Percentiles rank a stretch among this genome's conserved stretches.
Conservation (phyloP, 2,113 vertebrate genomes). For the Cyprinodon tularosa region DNA sequence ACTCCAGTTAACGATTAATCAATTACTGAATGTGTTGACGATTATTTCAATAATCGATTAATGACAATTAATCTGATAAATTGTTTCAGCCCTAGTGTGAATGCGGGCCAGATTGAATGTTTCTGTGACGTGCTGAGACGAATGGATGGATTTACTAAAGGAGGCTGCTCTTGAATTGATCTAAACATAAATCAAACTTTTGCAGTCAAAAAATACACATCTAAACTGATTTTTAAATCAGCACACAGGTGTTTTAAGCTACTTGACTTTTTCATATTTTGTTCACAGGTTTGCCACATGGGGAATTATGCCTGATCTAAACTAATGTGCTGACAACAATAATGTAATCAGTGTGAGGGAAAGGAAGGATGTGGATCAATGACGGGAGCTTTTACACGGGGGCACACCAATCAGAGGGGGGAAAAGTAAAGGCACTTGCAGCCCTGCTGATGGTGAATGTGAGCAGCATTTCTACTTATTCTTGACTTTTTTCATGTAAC, state of each 20-base stretch:
- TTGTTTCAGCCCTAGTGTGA: too few relatives aligned
- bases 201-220: not conserved
- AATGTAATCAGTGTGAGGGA: conserved; percentile 1
- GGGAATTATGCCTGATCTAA: conserved; percentile 11
- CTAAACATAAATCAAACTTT: not conserved
- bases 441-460: not conserved
- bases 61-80: too few relatives aligned
- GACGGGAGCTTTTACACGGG: not conserved
- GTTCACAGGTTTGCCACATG: not conserved
- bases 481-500: not conserved
- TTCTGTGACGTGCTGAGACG: too few relatives aligned
- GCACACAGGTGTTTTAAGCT: conserved; percentile 12
- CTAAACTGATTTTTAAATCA: not conserved
- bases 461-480: not conserved
- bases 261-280: not conserved
- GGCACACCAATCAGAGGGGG: not conserved
- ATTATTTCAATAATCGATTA: too few relatives aligned
- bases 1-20: too few relatives aligned
- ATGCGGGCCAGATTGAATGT: too few relatives aligned
- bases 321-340: not conserved
- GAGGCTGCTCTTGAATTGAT: too few relatives aligned
- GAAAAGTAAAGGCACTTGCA: conserved; percentile 10
- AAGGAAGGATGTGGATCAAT: conserved; percentile 1
- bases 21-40: too few relatives aligned
- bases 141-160: too few relatives aligned